Conservation (phyloP, 2,888 invertebrate genomes). For the Ariolimax columbianus region DNA sequence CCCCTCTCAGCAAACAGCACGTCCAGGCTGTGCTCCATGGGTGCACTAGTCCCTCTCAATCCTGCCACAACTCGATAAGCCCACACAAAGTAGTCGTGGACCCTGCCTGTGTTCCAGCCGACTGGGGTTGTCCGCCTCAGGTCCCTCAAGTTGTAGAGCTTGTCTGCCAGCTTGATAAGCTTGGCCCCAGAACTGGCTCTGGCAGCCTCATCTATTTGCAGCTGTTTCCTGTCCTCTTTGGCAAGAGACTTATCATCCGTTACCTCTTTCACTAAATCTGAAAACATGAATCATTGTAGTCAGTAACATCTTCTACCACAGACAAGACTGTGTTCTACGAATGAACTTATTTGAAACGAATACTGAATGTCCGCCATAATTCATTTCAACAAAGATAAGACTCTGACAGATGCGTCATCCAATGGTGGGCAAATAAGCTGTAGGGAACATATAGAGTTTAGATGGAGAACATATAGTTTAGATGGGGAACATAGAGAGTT, state of each 20-base stretch:
- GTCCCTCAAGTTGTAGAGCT: constrained; percentile 89
- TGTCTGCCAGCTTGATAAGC: constrained; percentile 89
- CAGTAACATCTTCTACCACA: background rate
- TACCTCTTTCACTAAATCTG: constrained; percentile 77
- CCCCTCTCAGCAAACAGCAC: constrained; percentile 64
- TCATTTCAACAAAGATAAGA: no score
- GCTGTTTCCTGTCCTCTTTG: constrained; percentile 83
- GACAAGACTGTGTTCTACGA: background rate
- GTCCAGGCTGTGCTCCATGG: constrained; percentile 81
- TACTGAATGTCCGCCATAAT: no score
- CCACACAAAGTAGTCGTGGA: constrained; percentile 85
- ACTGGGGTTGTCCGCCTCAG: constrained; percentile 80
- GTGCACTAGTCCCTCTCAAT: constrained; percentile 83
- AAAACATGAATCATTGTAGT: background rate
- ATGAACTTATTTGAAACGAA: no score
- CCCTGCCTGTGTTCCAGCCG: constrained; percentile 84
- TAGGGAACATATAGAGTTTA: no score
- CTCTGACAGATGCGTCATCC: no score
- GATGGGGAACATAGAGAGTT: no score
- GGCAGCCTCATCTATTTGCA: constrained; percentile 84
- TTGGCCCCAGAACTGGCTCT: constrained; percentile 83
- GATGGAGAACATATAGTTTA: no score
- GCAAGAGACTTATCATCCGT: constrained; percentile 87
- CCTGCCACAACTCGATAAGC: constrained; percentile 84
- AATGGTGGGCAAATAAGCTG: no score